Percentiles rank a stretch among this genome's conserved stretches.
These are phyloP conservation scores for Phoxinus dragarum DNA, from an alignment of 2,797 vertebrate species.

Conservation along the genomic window DNA sequence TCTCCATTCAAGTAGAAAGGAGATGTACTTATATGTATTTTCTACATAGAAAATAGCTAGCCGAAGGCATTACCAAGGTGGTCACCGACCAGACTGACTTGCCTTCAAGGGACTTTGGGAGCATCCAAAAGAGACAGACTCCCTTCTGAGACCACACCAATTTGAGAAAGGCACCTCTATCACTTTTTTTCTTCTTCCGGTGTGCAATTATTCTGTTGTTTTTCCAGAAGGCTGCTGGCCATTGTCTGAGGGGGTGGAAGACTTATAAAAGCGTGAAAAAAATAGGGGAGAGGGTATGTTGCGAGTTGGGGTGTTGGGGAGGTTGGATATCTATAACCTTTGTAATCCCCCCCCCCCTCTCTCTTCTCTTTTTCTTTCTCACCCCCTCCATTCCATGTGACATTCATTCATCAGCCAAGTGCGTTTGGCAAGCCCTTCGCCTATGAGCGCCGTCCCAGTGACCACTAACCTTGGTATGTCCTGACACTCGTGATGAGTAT, in stretches of 20 bases:
- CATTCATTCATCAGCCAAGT: conserved; percentile 92
- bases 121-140: conserved; percentile 15
- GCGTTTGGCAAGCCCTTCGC: conserved; percentile 88
- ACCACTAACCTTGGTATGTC: conserved; percentile 99
- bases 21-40: neutral
- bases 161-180: conserved; percentile 52
- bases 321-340: conserved; percentile 85
- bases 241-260: conserved; percentile 29
- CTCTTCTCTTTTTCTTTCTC: conserved; percentile 46
- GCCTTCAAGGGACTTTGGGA: neutral
- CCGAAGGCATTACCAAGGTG: conserved; percentile 4
- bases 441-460: conserved; percentile 90
- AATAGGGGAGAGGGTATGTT: conserved; percentile 35
- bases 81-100: neutral
- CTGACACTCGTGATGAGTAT: conserved; percentile 98
- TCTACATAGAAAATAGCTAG: neutral
- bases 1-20: neutral
- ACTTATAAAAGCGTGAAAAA: conserved; percentile 65
- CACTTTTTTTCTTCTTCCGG: conserved; percentile 26
- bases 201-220: conserved; percentile 31
- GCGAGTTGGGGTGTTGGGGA: conserved; percentile 59
- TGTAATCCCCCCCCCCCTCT: conserved; percentile 74
- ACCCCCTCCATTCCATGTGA: conserved; percentile 84
- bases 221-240: conserved; percentile 38
- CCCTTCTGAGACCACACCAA: conserved; percentile 39